A percentile compares a stretch with the other conserved stretches of the same genome.
Conservation (phyloP, 2,888 invertebrate genomes). For the Hermodice carunculata region DNA sequence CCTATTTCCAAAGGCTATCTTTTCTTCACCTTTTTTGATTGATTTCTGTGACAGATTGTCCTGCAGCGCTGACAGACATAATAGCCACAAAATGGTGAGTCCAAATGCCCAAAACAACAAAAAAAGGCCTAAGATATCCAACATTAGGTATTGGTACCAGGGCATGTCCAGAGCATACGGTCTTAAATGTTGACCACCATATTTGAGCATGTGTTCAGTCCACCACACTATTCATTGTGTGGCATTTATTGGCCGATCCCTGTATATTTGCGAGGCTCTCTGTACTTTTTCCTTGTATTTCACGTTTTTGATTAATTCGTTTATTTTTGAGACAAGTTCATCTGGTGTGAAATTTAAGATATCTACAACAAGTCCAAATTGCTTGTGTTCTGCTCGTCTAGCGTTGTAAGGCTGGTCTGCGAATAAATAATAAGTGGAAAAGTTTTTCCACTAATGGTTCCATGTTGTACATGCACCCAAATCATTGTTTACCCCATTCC, state of each 20-base stretch:
- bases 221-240: slow-evolving; percentile 46
- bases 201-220: slow-evolving; percentile 51
- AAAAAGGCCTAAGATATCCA: slow-evolving; percentile 39
- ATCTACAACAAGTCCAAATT: slow-evolving; percentile 22
- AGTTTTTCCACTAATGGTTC: no score
- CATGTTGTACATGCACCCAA: no score
- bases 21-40: no score
- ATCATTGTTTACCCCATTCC: no score
- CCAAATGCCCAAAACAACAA: no score
- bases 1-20: no score
- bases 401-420: slow-evolving; percentile 46
- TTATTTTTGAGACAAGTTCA: slow-evolving; percentile 31
- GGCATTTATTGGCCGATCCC: slow-evolving; percentile 32
- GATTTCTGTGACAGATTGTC: no score
- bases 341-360: slow-evolving; percentile 22
- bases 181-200: slow-evolving; percentile 47
- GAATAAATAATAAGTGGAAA: no score
- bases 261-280: slow-evolving; percentile 37
- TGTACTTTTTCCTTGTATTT: slow-evolving; percentile 33
- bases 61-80: no score
- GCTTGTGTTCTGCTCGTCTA: slow-evolving; percentile 29
- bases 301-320: slow-evolving; percentile 30
- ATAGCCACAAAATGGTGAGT: no score
- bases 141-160: slow-evolving; percentile 44
- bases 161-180: slow-evolving; percentile 43